phyloP scores from a whole-genome alignment of 2,888 invertebrate genomes.

The Nomada ruficornis region DNA sequence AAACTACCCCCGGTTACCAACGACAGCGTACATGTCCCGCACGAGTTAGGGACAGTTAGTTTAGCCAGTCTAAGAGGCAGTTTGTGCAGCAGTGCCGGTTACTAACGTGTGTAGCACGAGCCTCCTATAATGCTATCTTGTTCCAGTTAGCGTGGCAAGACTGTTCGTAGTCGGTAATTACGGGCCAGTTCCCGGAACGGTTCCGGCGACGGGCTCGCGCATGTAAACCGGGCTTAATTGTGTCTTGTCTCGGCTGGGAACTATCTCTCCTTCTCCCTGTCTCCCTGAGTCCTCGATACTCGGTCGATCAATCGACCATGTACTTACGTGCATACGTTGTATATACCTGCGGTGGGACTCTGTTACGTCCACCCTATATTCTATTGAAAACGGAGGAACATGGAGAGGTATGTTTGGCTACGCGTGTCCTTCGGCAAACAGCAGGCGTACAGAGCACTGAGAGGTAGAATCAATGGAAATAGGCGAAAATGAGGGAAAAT shows the following conservation, averaged over 20 bases:
- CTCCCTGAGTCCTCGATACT: constrained; percentile 10
- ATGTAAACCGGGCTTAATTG: constrained; percentile 58
- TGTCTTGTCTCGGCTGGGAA: constrained; percentile 36
- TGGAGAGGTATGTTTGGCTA: no score
- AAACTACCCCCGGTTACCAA: background rate
- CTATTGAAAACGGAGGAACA: background rate
- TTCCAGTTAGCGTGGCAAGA: constrained; percentile 50
- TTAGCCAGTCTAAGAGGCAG: constrained; percentile 37
- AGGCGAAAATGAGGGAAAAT: constrained; percentile 35
- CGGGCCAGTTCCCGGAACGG: constrained; percentile 55
- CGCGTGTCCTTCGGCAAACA: constrained; percentile 5
- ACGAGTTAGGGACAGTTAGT: constrained; percentile 33
- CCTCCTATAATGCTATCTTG: constrained; percentile 45
- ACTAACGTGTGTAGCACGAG: constrained; percentile 20
- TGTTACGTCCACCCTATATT: background rate
- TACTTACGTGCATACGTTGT: background rate
- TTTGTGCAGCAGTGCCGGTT: constrained; percentile 32
- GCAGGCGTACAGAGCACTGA: background rate
- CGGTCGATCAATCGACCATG: constrained; percentile 30
- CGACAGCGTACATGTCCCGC: constrained; percentile 22
- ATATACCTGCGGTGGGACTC: background rate
- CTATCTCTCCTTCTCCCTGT: background rate
- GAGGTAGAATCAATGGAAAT: background rate
- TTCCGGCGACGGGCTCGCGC: constrained; percentile 43
- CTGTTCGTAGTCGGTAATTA: constrained; percentile 54